These are phyloP conservation scores for Coturnix japonica DNA, from an alignment of 2,113 vertebrate species.

Conservation along the genomic window DNA sequence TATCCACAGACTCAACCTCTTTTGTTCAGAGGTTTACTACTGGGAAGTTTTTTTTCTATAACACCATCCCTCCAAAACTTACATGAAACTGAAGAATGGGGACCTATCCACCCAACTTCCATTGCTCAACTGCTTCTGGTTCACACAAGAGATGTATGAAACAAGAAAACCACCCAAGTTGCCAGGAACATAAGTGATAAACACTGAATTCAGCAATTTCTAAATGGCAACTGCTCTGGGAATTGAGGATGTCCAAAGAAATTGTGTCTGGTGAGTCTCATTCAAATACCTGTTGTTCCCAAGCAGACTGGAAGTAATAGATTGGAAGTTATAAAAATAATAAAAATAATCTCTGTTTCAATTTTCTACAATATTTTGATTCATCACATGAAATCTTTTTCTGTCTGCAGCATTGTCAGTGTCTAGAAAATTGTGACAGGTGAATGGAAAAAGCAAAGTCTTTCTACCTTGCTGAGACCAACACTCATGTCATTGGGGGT, in stretches of 20 bases:
- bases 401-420: neutral
- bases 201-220: neutral
- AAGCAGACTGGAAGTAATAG: neutral
- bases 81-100: neutral
- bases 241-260: neutral
- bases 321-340: neutral
- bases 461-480: neutral
- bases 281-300: neutral
- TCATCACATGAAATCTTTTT: neutral
- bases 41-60: slow-evolving; percentile 20
- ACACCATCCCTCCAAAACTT: neutral
- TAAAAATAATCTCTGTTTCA: neutral
- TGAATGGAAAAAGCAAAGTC: neutral
- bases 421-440: neutral
- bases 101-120: neutral
- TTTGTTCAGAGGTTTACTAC: slow-evolving; percentile 36
- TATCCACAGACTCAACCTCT: slow-evolving; percentile 40
- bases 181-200: neutral
- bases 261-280: neutral
- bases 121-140: neutral
- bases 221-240: neutral
- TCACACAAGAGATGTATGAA: neutral
- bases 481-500: rapidly evolving
- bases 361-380: neutral
- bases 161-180: neutral